A percentile compares a stretch with the other conserved stretches of the same genome.
These are phyloP conservation scores for Stramonita haemastoma DNA, from an alignment of 2,888 invertebrate species.

Conservation along the genomic window DNA sequence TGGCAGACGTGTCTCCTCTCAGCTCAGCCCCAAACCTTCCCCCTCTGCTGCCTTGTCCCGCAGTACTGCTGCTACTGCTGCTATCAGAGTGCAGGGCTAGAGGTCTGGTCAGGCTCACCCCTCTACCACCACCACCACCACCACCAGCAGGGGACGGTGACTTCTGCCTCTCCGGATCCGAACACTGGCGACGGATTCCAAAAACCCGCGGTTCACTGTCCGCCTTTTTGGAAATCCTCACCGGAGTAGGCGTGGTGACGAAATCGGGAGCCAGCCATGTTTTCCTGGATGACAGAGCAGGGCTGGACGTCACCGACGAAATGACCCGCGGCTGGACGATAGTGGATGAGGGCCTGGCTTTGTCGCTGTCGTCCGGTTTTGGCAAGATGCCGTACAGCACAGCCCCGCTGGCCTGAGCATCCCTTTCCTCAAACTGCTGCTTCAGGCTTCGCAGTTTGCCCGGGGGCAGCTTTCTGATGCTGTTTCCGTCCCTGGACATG, in stretches of 20 bases:
- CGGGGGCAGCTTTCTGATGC: slow-evolving; percentile 63
- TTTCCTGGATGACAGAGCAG: not conserved
- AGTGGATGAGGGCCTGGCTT: not conserved
- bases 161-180: not conserved
- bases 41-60: not conserved
- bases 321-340: not conserved
- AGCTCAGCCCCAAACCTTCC: not conserved
- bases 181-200: not conserved
- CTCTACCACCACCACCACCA: too few relatives aligned
- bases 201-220: not conserved
- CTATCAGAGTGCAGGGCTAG: slow-evolving; percentile 15
- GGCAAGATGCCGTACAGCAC: slow-evolving; percentile 16
- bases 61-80: not conserved
- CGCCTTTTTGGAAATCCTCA: not conserved
- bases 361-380: not conserved
- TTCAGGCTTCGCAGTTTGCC: slow-evolving; percentile 63
- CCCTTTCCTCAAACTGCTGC: slow-evolving; percentile 46
- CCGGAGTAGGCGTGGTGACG: not conserved
- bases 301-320: not conserved
- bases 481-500: slow-evolving; percentile 44
- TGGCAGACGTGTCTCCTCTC: not conserved
- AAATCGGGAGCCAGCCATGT: slow-evolving; percentile 23
- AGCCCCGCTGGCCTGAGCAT: slow-evolving; percentile 1
- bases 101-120: not conserved
- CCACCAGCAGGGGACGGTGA: not conserved